Base-by-base conservation (phyloP, 2,797 vertebrate species). In the Spea hammondii region DNA sequence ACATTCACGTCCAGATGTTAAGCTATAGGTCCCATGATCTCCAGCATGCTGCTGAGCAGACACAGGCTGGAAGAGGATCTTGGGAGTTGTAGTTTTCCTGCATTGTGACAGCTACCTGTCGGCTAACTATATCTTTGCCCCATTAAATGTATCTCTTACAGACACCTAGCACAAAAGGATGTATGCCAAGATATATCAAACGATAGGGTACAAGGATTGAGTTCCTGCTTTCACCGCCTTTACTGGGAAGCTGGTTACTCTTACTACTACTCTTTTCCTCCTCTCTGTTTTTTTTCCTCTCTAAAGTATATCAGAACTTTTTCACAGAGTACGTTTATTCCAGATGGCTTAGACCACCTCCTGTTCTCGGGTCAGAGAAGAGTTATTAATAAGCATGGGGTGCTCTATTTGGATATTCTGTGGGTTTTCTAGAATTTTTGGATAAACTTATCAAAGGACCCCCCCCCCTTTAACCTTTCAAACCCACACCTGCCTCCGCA, bases 361-460 rank as follows among this genome's bases (percentile, higher is more conserved):
- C 5, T 62, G 9, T 71, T 55, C 59, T 32, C 32, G 14, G 32
- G 13, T 50, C 9, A 14, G 45, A 72, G 9, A 62, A 8, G 7
- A 60, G 46, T 4, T 74, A 17, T 48, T 64, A 50, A 60, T 17
- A 32, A 6, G 5, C 10, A 67, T 5, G n/a, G 45, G 12, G 32
- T 5, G 1, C 12, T 11, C 8, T 45, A 46, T 67, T 49, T 67
- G 51, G 12, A 45, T 71, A 60, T n/a, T 60, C 13, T 49, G 70
- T 1, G 51, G 9, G 5, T 47, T 48, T 60, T 46, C 5, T 57
- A 45, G 55, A 54, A 11, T 32, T 32, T 32, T 32, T 5, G 51
- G 69, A 54, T 70, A 46, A 66, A 46, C 13, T 46, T 70, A 72
- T 57, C 70, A 9, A 11, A 17, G 13, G 17, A 6, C 32, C 70